Evolutionary conservation across 2,797 vertebrate genomes (phyloP).

Genomic region (Numenius phaeopus): DNA sequence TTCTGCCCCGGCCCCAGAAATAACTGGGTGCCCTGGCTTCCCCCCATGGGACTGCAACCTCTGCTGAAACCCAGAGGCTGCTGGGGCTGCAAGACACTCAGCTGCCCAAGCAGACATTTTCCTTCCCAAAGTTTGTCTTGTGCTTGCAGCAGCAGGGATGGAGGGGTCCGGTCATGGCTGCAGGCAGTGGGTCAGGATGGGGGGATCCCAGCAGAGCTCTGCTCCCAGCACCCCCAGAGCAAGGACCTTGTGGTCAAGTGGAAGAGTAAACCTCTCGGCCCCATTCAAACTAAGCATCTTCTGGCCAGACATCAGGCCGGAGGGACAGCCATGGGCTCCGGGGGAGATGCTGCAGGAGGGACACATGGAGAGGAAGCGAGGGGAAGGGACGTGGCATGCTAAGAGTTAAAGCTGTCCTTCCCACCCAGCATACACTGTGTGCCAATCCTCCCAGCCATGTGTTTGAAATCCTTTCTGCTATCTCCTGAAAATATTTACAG

Average conservation of each 20-base stretch:
- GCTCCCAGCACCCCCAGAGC: background rate
- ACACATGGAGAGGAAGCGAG: background rate
- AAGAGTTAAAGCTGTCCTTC: slow-evolving; percentile 58
- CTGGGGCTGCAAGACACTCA: background rate
- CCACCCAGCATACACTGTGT: slow-evolving; percentile 12
- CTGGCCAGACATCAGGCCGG: background rate
- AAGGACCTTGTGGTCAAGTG: background rate
- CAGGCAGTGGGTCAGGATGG: accelerated
- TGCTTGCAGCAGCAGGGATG: background rate
- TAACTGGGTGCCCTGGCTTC: background rate
- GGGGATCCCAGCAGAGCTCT: background rate
- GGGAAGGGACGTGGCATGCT: accelerated
- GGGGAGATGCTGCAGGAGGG: accelerated
- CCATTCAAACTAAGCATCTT: background rate
- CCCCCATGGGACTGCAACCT: background rate
- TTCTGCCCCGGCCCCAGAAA: background rate
- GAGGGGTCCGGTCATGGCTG: background rate
- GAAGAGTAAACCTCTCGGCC: background rate
- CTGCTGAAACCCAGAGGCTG: background rate
- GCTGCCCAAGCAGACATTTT: background rate
- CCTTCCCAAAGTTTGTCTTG: background rate
- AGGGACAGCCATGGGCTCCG: background rate
- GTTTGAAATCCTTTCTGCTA: slow-evolving; percentile 78
- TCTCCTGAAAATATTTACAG: slow-evolving; percentile 78
- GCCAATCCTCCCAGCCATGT: slow-evolving; percentile 72